Base-by-base conservation (phyloP, 2,888 invertebrate genomes). In the Drosophila mimica region DNA sequence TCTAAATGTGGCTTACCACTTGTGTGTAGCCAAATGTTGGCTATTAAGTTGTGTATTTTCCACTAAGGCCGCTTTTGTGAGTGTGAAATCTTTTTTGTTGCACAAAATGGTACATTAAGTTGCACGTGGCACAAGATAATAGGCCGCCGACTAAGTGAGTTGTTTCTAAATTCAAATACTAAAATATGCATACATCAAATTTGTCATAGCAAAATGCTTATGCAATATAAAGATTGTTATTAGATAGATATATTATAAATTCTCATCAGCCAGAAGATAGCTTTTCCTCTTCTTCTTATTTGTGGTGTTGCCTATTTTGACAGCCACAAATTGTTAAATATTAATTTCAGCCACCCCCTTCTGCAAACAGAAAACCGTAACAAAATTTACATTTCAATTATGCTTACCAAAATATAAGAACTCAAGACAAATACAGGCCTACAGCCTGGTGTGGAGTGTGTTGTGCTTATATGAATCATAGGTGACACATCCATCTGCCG, bases 371-470 rank as follows among this genome's bases (percentile, higher is more conserved):
- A 74, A 74, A 81, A 74, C 51, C 73, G 67, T 70, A 63, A 56
- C 65, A 54, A 82, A 85, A 85, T 85, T 89, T 85, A 87, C 88
- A 85, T 85, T 85, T 85, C 84, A 85, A 89, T 85, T 85, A 85
- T 79, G 88, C 82, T 62, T 66, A 65, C 54, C 72, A 54, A 73
- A 73, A 57, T 70, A 61, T 64, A 57, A 51, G 51, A 56, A 49
- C 62, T 25, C 33, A 75, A 71, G 69, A 57, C 62, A 75, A 66
- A 66, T 58, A 74, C 49, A 60, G 43, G 63, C 38, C 51, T 49
- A 28, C 11, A 48, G 31, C 28, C 61, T 17, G 48, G 48, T 48
- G 15, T 25, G 38, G 38, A 34, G 28, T 51, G 57, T 38, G 8
- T 53, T 38, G 5, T 53, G 51, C 48, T 31, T 40, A 33, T 52